These are phyloP conservation scores for Temnothorax rugatulus DNA, from an alignment of 2,888 invertebrate genomes.

Conservation along the genomic window DNA sequence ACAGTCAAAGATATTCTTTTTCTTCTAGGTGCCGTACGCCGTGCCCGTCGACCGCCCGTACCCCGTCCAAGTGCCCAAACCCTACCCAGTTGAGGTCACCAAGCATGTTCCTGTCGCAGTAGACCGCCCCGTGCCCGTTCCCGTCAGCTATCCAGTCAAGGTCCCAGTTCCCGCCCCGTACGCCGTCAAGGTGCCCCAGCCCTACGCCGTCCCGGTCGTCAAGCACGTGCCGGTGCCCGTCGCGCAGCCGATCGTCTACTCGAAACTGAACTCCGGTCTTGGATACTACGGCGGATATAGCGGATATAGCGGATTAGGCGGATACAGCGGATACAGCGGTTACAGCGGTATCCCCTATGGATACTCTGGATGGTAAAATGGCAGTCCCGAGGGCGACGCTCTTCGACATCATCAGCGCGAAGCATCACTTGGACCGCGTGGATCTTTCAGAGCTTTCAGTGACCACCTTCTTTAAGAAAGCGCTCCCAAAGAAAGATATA, in stretches of 20 bases:
- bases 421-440: constrained; percentile 4
- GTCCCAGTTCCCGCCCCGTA: constrained; percentile 83
- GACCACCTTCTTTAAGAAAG: not conserved
- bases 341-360: constrained; percentile 45
- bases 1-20: not conserved
- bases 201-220: constrained; percentile 83
- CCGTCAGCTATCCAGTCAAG: constrained; percentile 79
- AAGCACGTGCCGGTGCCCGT: constrained; percentile 81
- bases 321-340: not conserved
- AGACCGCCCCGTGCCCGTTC: constrained; percentile 82
- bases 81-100: constrained; percentile 84
- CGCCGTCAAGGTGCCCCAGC: constrained; percentile 81
- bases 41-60: constrained; percentile 84
- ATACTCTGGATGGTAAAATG: constrained; percentile 64
- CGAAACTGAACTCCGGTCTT: constrained; percentile 58
- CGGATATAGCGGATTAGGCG: constrained; percentile 53
- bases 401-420: constrained; percentile 37
- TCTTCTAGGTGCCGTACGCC: constrained; percentile 82
- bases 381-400: constrained; percentile 30
- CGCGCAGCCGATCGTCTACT: constrained; percentile 62
- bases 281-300: constrained; percentile 52
- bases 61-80: constrained; percentile 84
- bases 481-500: not conserved
- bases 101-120: constrained; percentile 83
- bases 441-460: constrained; percentile 13